A percentile compares a stretch with the other conserved stretches of the same genome.
phyloP scores from a whole-genome alignment of 2,888 invertebrate genomes.

The Agrenia bidenticulata region DNA sequence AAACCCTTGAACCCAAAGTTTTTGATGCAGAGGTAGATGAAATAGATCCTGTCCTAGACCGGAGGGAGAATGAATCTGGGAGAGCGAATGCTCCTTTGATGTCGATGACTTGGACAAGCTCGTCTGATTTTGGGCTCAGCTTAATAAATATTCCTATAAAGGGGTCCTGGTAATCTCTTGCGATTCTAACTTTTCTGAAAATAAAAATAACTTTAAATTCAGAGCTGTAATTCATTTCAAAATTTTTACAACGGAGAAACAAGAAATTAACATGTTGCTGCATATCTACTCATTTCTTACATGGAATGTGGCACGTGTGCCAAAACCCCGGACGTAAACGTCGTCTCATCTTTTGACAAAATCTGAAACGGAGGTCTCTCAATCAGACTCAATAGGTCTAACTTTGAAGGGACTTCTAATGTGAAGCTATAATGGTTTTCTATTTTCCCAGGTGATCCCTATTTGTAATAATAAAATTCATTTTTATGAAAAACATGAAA shows the following conservation, averaged over 20 bases:
- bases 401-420: slow-evolving; percentile 31
- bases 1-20: too few relatives aligned
- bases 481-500: too few relatives aligned
- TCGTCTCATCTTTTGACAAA: slow-evolving; percentile 33
- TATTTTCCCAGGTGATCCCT: slow-evolving; percentile 26
- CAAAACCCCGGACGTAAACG: slow-evolving; percentile 36
- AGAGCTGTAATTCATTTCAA: not conserved
- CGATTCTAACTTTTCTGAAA: slow-evolving; percentile 33
- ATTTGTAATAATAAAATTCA: not conserved
- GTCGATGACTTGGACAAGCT: slow-evolving; percentile 32
- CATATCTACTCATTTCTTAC: slow-evolving; percentile 17
- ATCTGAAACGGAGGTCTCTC: slow-evolving; percentile 34
- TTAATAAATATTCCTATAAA: slow-evolving; percentile 34
- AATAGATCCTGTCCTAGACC: too few relatives aligned
- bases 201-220: too few relatives aligned
- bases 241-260: not conserved
- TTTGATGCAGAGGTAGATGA: too few relatives aligned
- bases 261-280: not conserved
- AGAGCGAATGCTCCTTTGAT: slow-evolving; percentile 32
- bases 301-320: slow-evolving; percentile 39
- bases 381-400: slow-evolving; percentile 28
- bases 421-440: slow-evolving; percentile 32
- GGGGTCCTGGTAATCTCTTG: slow-evolving; percentile 35
- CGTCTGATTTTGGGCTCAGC: slow-evolving; percentile 29
- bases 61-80: not conserved